Percentiles rank a stretch among this genome's conserved stretches.
Conservation (phyloP, 64 coral and sea anemone genomes). For the Porites australiensis region DNA sequence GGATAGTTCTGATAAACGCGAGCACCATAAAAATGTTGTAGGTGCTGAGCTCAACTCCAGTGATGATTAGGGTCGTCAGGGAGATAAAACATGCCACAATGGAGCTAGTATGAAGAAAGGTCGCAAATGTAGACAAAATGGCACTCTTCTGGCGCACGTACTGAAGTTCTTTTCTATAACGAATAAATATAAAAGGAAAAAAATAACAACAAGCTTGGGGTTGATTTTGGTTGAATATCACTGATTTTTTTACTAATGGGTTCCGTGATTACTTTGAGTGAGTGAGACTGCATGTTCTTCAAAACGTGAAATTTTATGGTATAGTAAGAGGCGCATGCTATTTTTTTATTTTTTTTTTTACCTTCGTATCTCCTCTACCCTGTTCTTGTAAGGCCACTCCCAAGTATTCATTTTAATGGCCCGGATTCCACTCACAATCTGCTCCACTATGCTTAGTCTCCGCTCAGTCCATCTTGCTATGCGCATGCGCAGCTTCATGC, state of each 20-base stretch:
- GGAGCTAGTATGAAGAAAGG: slow-evolving; percentile 84
- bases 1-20: slow-evolving; percentile 78
- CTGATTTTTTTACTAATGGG: too few species aligned
- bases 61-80: slow-evolving; percentile 78
- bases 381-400: slow-evolving; percentile 80
- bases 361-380: slow-evolving; percentile 72
- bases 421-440: slow-evolving; percentile 72
- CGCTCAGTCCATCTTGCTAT: slow-evolving; percentile 63
- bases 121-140: slow-evolving; percentile 80
- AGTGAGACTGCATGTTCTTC: too few species aligned
- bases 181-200: background rate
- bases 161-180: slow-evolving; percentile 76
- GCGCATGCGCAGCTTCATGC: slow-evolving; percentile 71
- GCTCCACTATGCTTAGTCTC: slow-evolving; percentile 73
- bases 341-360: background rate
- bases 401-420: slow-evolving; percentile 92
- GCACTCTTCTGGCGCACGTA: slow-evolving; percentile 80
- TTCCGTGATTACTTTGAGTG: too few species aligned
- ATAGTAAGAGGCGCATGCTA: too few species aligned
- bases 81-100: slow-evolving; percentile 86
- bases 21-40: slow-evolving; percentile 90
- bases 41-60: slow-evolving; percentile 55
- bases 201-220: background rate
- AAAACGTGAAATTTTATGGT: too few species aligned
- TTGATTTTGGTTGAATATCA: too few species aligned